A percentile compares a stretch with the other conserved stretches of the same genome.
Evolutionary conservation across 2,888 invertebrate species (phyloP).

Genomic region (Hypomecis atomaria): DNA sequence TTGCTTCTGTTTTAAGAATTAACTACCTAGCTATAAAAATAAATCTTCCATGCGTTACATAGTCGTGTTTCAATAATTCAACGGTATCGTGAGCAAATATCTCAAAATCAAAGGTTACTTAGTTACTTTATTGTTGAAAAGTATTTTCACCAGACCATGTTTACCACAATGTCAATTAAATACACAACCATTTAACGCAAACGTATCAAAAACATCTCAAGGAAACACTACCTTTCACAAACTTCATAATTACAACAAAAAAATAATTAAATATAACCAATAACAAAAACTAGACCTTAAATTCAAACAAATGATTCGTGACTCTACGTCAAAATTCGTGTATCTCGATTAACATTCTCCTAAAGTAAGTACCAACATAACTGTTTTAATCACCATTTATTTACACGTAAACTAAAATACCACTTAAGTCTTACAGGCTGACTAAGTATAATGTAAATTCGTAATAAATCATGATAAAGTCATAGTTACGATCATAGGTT

Average conservation of each 20-base stretch:
- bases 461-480: constrained; percentile 61
- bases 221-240: too few species aligned
- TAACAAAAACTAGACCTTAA: background rate
- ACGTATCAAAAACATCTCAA: too few species aligned
- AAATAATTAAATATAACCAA: background rate
- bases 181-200: too few species aligned
- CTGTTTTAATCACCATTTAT: constrained; percentile 51
- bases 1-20: too few species aligned
- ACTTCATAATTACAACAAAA: background rate
- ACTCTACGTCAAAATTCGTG: constrained; percentile 23
- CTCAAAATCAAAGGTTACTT: too few species aligned
- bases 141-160: too few species aligned
- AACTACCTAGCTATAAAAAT: too few species aligned
- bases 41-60: too few species aligned
- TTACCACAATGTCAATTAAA: too few species aligned
- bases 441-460: constrained; percentile 64
- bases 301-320: background rate
- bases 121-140: too few species aligned
- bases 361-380: constrained; percentile 50
- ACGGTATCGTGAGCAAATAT: too few species aligned
- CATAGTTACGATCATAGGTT: constrained; percentile 39
- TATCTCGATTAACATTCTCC: constrained; percentile 52
- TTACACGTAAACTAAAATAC: constrained; percentile 53
- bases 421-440: constrained; percentile 53
- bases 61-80: too few species aligned